Evolutionary conservation across 2,797 vertebrate species (phyloP), one percentile per base, ranked within the genome.

Genomic region (Botia kubotai): DNA sequence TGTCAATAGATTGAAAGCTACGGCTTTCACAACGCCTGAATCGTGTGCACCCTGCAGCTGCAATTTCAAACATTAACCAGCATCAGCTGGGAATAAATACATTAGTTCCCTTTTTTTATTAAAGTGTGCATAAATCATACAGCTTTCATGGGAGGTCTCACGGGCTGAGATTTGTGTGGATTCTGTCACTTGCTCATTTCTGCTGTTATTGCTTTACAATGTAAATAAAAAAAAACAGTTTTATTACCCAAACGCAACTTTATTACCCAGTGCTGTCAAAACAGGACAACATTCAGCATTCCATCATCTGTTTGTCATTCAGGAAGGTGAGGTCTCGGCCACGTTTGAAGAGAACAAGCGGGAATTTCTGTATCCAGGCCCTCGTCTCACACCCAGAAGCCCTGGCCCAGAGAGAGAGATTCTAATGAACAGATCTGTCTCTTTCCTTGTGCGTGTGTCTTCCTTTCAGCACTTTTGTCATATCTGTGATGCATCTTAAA

Each of bases 281-380:
- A 83, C 39, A 85, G 14, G 74, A 16, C 2, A 46, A 57, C 48
- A 67, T 65, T 76, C 26, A 48, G 14, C n/a, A 3, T 73, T 14
- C 21, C 74, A 43, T 26, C 36, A 6, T 77, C 11, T 75, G 39
- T 67, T 63, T 83, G 21, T 80, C 86, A 53, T 79, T 53, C 84
- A 58, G 70, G 97, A 94, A 85, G 95, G 95, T 86, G 94, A 96
- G 90, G 92, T 95, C 87, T 85, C 98, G 72, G 96, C 96, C 79
- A 95, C 91, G 0, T 92, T 96, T 87, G 92, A 95, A 88, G 94
- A 95, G 89, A 95, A 93, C 90, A 97, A 94, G 89, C 93, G 95
- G 92, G 93, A 95, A 83, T 98, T 99, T 91, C 93, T 98, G 89
- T 98, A 96, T 84, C 96, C 96, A 75, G 93, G 92, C 86, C 92